A percentile compares a stretch with the other conserved stretches of the same genome.
These are phyloP conservation scores for Dynastes grantii DNA, from an alignment of 2,888 invertebrate genomes.

Conservation along the genomic window DNA sequence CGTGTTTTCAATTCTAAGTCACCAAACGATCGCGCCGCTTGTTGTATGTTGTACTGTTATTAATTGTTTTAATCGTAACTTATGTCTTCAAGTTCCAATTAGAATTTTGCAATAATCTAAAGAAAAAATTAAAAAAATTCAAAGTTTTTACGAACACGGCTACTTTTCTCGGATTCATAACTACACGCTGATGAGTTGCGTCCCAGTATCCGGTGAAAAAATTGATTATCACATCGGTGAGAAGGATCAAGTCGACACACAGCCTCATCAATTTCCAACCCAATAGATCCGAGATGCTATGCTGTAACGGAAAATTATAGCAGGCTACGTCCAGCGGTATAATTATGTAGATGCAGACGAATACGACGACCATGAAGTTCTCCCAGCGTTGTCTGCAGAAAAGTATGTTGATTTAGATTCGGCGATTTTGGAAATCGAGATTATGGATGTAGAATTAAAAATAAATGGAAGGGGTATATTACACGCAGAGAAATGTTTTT, in stretches of 20 bases:
- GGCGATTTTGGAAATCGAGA: too few species aligned
- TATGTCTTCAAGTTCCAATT: too few species aligned
- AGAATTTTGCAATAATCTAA: too few species aligned
- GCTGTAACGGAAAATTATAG: constrained; percentile 30
- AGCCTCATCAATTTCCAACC: constrained; percentile 49
- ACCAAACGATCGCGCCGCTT: too few species aligned
- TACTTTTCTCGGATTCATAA: constrained; percentile 59
- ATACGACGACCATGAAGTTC: constrained; percentile 63
- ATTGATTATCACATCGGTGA: constrained; percentile 65
- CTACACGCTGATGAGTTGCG: constrained; percentile 60
- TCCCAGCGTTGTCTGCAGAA: constrained; percentile 62
- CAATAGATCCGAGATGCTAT: neutral
- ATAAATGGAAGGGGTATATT: too few species aligned
- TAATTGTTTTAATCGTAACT: too few species aligned
- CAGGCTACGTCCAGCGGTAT: constrained; percentile 64
- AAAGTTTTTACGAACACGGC: constrained; percentile 45
- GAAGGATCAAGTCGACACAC: constrained; percentile 61
- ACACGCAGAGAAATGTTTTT: too few species aligned
- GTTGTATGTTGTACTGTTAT: too few species aligned
- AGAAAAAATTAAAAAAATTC: too few species aligned
- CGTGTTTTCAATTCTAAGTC: too few species aligned
- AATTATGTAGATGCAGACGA: constrained; percentile 60
- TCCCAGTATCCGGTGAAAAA: constrained; percentile 68
- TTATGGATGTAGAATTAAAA: too few species aligned
- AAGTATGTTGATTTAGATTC: neutral